Evolutionary conservation across 2,888 invertebrate species (phyloP).

Genomic region (Slavum lentiscoides): DNA sequence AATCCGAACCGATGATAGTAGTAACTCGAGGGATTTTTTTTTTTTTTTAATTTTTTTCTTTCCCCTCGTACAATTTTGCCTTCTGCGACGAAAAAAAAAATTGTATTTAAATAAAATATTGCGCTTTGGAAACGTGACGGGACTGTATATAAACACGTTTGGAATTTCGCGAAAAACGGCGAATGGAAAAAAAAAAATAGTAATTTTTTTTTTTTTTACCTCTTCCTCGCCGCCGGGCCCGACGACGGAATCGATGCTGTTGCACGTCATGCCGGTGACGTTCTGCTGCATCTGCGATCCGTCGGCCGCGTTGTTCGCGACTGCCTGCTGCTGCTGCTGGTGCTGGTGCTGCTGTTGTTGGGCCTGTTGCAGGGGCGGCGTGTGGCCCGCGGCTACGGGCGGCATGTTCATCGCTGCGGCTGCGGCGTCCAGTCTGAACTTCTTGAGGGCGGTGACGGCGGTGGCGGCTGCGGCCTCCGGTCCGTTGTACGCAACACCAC

Average conservation of each 20-base stretch:
- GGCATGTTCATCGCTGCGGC: conserved; percentile 49
- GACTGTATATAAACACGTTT: no score
- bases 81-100: no score
- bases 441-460: conserved; percentile 51
- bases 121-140: no score
- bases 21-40: no score
- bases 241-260: conserved; percentile 97
- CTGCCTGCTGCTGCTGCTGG: neutral
- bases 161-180: no score
- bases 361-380: conserved; percentile 33
- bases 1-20: no score
- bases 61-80: no score
- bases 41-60: no score
- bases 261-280: conserved; percentile 66
- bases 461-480: conserved; percentile 43
- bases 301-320: conserved; percentile 62
- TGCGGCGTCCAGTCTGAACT: conserved; percentile 51
- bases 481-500: conserved; percentile 52
- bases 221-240: conserved; percentile 95
- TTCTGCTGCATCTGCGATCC: conserved; percentile 58
- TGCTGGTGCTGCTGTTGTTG: conserved; percentile 38
- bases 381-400: conserved; percentile 43
- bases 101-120: no score
- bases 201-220: no score
- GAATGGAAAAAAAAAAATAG: no score